Base-by-base conservation (phyloP, 2,888 invertebrate species). In the Helobdella robusta region DNA sequence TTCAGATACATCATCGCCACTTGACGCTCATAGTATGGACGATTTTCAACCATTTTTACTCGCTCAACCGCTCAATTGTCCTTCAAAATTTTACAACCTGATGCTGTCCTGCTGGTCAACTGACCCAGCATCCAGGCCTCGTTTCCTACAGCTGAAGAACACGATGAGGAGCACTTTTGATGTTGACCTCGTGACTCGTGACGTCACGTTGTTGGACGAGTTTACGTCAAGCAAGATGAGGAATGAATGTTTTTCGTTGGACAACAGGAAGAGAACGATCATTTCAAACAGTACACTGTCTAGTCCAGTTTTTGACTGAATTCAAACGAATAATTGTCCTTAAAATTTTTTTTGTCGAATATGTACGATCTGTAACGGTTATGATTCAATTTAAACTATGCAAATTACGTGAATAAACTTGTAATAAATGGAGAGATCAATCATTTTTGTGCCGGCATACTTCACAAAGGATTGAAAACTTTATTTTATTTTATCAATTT, bases 171-270 rank as follows among this genome's bases (percentile, higher is more conserved):
- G 32, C 20, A 30, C 35, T n/a, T 44, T 30, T 25, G 32, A 30
- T 25, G 34, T 30, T 23, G 32, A n/a, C 2, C 18, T 46, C 34
- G 62, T 62, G 48, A 48, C 34, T 32, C 3, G 25, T 5, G 50
- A 62, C n/a, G 5, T 46, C 46, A 34, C 32, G n/a, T 4, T 30
- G 46, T 28, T 62, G 44, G 62, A 30, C 48, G n/a, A 2, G 34
- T 25, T 48, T 48, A 62, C 34, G 50, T 15, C 62, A 15, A 18
- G 25, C n/a, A 62, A 50, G 35, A 4, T n/a, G 11, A 50, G 36
- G 2, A 48, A 46, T 32, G 46, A 44, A 23, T 54, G 54, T 28
- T 54, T 54, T 32, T 6, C 32, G 25, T 23, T 54, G 11, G 8
- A 28, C 54, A 32, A 32, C 28, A 54, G 54, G 54, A 54, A 54